These are phyloP conservation scores for Sanderia malayensis DNA, from an alignment of 30 jellyfish, hydroid and myxozoan species.

Conservation along the genomic window DNA sequence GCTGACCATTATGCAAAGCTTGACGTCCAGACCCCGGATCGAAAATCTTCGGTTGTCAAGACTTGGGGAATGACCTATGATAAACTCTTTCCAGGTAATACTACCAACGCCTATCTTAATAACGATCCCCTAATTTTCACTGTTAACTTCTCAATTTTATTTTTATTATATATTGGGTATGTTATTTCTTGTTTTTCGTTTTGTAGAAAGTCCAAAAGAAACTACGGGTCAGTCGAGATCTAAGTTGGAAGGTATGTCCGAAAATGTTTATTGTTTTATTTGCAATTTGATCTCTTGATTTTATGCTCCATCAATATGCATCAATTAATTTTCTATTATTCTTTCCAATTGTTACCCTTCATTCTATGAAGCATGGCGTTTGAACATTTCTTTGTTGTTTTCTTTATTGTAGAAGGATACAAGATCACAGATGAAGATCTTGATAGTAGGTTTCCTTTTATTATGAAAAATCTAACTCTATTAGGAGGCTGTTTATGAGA, in stretches of 20 bases:
- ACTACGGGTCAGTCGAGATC: constrained; percentile 58
- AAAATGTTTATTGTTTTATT: no score
- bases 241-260: constrained; percentile 44
- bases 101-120: no score
- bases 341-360: no score
- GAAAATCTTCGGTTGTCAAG: constrained; percentile 32
- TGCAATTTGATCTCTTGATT: no score
- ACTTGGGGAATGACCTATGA: constrained; percentile 61
- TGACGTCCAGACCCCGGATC: constrained; percentile 30
- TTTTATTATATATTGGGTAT: no score
- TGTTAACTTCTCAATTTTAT: no score
- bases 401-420: constrained; percentile 37
- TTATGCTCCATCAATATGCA: no score
- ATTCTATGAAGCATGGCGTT: no score
- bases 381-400: no score
- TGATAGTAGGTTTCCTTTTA: constrained; percentile 34
- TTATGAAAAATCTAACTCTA: background rate
- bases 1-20: constrained; percentile 29
- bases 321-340: no score
- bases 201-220: constrained; percentile 47
- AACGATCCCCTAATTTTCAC: no score
- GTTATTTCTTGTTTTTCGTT: no score
- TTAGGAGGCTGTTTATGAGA: background rate
- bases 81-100: constrained; percentile 47
- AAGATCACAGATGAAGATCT: constrained; percentile 60